Percentiles rank a stretch among this genome's conserved stretches.
phyloP scores from a whole-genome alignment of 2,113 vertebrate species.

The Tupaia tana region DNA sequence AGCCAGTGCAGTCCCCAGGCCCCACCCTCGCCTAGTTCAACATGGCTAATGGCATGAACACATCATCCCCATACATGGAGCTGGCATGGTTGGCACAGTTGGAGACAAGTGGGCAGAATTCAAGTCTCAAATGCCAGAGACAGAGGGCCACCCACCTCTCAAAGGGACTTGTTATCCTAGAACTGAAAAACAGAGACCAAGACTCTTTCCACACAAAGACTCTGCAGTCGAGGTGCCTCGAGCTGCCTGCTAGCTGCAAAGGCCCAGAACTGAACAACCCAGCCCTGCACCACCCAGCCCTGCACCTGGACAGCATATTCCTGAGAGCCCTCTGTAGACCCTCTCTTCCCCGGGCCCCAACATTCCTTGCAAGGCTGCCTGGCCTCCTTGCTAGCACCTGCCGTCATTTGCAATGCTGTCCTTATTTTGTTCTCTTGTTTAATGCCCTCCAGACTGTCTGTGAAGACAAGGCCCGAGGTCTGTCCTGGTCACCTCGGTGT shows the following conservation, averaged over 20 bases:
- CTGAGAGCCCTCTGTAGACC: neutral
- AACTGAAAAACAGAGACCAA: slow-evolving; percentile 31
- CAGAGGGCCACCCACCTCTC: slow-evolving; percentile 38
- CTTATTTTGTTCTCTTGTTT: neutral
- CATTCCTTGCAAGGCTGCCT: neutral
- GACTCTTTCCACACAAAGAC: slow-evolving; percentile 37
- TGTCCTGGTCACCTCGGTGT: neutral
- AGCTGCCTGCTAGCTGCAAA: neutral
- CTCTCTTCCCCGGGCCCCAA: fast-evolving
- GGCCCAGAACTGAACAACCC: neutral
- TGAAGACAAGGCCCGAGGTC: neutral
- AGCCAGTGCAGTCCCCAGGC: neutral
- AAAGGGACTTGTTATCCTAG: slow-evolving; percentile 54
- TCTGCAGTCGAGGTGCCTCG: neutral
- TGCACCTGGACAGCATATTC: fast-evolving
- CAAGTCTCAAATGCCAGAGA: slow-evolving; percentile 52
- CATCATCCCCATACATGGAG: slow-evolving; percentile 31
- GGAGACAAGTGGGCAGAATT: slow-evolving; percentile 16
- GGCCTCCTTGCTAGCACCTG: neutral
- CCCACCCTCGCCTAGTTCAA: neutral
- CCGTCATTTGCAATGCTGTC: neutral
- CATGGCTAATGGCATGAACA: neutral
- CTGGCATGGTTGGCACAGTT: slow-evolving; percentile 15
- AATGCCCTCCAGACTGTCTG: neutral
- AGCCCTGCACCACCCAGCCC: neutral